Conservation (phyloP, 2,113 vertebrate genomes). For the Epinephelus moara region DNA sequence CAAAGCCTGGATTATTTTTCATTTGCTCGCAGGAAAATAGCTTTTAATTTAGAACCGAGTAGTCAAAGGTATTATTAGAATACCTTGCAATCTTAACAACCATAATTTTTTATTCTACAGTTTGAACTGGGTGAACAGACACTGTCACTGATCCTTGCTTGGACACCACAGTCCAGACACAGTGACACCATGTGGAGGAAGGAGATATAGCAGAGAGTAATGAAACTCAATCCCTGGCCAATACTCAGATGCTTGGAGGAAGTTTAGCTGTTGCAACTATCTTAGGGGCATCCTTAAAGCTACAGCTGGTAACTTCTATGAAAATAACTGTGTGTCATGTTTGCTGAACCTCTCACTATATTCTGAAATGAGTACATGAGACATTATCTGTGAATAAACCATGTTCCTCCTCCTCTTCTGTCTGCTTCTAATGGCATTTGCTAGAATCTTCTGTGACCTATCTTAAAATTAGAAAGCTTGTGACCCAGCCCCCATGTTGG, state of each 20-base stretch:
- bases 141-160: background rate
- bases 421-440: too few relatives aligned
- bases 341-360: too few relatives aligned
- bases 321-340: too few relatives aligned
- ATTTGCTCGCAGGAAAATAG: too few relatives aligned
- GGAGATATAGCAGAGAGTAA: constrained; percentile 34
- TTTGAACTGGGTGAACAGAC: background rate
- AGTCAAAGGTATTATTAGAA: background rate
- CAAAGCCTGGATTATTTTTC: background rate
- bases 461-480: too few relatives aligned
- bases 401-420: too few relatives aligned
- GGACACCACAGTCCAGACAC: constrained; percentile 21
- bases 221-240: background rate
- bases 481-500: too few relatives aligned
- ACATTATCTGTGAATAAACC: too few relatives aligned
- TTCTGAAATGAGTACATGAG: too few relatives aligned
- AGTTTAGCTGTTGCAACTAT: background rate
- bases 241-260: background rate
- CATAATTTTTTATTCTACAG: background rate
- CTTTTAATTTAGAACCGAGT: background rate
- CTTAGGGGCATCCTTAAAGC: background rate
- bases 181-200: constrained; percentile 71
- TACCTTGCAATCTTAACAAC: background rate
- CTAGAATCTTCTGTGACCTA: too few relatives aligned
- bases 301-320: too few relatives aligned